Evolutionary conservation across 2,113 vertebrate genomes (phyloP), one percentile per base, ranked within the genome.

Genomic region (Microtus ochrogaster): DNA sequence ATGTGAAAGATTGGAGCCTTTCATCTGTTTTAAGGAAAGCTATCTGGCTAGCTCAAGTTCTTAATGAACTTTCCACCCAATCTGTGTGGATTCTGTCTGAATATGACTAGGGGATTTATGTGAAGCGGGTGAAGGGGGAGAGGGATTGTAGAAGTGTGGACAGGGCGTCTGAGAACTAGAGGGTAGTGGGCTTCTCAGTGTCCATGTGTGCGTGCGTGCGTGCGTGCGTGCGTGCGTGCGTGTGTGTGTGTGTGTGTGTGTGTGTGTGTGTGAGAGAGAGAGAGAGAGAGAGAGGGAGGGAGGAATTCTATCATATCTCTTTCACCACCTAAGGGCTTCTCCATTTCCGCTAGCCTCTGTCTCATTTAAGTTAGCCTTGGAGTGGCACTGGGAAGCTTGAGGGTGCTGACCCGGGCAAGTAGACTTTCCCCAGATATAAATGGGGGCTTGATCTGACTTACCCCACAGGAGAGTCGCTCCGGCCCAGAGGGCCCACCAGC

Each of bases 401-500:
- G 44, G 89, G 6, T 36, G 39, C 55, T 58, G 55, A 36, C 41
- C 33, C 21, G 3, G 39, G 63, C 52, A 39, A 63, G 72, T 74
- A 87, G 85, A 90, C 52, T 73, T 49, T 55, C 44, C 36, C 30
- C 39, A 49, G 82, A 55, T 2, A 6, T 13, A n/a, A 47, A 49
- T 24, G 82, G 63, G 24, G 26, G 78, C 28, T 91, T 0, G 10
- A 28, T 84, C 49, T 16, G n/a, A 98, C 97, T 97, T 96, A 97
- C 98, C 97, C 90, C 96, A 96, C 55, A 97, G 88, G 90, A 97
- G 92, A 55, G 88, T 10, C 41, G 94, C 92, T 97, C 92, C 96
- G 0, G 96, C 96, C 97, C 97, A 98, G n/a, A 98, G 78, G 0
- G 36, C 61, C 97, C 97, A 97, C 96, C 96, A 97, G 96, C 89